Percentiles rank a stretch among this genome's conserved stretches.
Conservation (phyloP, 2,113 vertebrate species). For the Charina bottae region DNA sequence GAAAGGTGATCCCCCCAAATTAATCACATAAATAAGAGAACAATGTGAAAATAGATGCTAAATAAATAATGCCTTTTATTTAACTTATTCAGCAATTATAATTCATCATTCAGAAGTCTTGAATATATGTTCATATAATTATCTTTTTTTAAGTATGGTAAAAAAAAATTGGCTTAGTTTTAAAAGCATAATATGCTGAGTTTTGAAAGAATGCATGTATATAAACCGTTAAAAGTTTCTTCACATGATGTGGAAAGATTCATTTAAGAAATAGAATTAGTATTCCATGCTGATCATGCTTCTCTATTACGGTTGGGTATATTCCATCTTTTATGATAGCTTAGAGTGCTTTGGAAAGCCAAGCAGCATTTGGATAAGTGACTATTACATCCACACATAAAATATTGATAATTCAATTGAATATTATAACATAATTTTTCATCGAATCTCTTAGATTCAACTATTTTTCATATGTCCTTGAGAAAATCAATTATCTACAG, state of each 20-base stretch:
- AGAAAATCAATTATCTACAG: slow-evolving; percentile 34
- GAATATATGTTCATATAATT: not conserved
- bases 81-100: not conserved
- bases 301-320: not conserved
- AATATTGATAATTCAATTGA: slow-evolving; percentile 14
- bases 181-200: not conserved
- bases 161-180: not conserved
- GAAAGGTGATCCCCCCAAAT: not conserved
- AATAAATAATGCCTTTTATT: not conserved
- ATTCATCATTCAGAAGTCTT: not conserved
- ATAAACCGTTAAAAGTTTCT: not conserved
- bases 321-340: slow-evolving; percentile 17
- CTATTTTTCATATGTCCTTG: slow-evolving; percentile 2
- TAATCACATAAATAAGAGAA: not conserved
- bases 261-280: slow-evolving; percentile 8
- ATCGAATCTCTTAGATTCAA: not conserved
- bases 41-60: not conserved
- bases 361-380: slow-evolving; percentile 3
- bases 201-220: not conserved
- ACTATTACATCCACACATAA: slow-evolving; percentile 22
- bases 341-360: slow-evolving; percentile 8
- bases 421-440: slow-evolving; percentile 34
- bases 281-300: not conserved
- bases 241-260: not conserved
- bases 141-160: too few relatives aligned